A percentile compares a stretch with the other conserved stretches of the same genome.
Conservation (phyloP, 2,797 vertebrate genomes). For the Capromys pilorides region DNA sequence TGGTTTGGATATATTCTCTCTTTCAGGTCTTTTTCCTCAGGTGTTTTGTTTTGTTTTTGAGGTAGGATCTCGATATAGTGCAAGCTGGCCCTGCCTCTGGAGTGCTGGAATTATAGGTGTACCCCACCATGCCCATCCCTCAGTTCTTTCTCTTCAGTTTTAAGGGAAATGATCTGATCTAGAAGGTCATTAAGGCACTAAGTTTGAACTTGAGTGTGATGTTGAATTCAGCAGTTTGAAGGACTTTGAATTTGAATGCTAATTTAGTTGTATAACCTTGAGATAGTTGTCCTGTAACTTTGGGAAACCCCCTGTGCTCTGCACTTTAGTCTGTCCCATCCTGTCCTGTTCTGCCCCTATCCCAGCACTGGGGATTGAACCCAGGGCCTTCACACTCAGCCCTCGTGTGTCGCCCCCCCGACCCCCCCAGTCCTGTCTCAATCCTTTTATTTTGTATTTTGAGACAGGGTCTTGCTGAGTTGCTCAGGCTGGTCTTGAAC, state of each 20-base stretch:
- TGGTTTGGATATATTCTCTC: background rate
- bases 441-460: background rate
- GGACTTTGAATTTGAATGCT: conserved; percentile 15
- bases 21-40: background rate
- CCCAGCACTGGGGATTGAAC: background rate
- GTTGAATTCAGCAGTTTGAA: background rate
- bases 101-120: background rate
- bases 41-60: background rate
- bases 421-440: background rate
- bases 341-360: no score
- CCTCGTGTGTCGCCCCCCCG: no score
- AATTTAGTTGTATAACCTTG: background rate
- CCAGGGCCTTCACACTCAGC: background rate
- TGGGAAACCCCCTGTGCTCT: conserved; percentile 4
- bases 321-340: background rate
- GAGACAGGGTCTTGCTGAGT: background rate
- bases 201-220: conserved; percentile 9
- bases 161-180: background rate
- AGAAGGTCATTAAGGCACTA: no score
- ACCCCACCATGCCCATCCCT: background rate
- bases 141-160: background rate
- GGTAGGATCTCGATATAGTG: background rate
- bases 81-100: background rate
- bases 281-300: background rate
- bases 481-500: background rate